Percentiles rank a stretch among this genome's conserved stretches.
phyloP scores from a whole-genome alignment of 1,140 invertebrate species.

The Meloidogyne exigua region DNA sequence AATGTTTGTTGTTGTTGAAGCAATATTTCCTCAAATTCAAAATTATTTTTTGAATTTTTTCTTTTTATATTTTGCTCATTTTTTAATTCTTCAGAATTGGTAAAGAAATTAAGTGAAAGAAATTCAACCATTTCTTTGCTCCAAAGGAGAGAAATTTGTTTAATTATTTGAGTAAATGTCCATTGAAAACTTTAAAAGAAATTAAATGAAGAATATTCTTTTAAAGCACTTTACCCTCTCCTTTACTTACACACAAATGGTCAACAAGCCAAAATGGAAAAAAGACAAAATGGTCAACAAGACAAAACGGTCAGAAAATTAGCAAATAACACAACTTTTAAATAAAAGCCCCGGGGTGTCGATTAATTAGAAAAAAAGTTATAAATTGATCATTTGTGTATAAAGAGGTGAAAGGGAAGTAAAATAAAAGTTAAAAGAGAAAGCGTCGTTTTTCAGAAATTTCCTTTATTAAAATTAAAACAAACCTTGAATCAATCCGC shows the following conservation, averaged over 20 bases:
- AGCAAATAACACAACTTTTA: too few species aligned
- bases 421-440: too few species aligned
- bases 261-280: not conserved
- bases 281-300: too few species aligned
- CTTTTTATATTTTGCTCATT: constrained; percentile 12
- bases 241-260: too few species aligned
- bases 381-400: too few species aligned
- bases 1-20: not conserved
- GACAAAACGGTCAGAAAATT: too few species aligned
- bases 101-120: constrained; percentile 64
- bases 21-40: too few species aligned
- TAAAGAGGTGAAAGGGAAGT: too few species aligned
- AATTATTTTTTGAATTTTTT: not conserved
- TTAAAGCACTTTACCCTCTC: not conserved
- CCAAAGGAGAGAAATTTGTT: constrained; percentile 17
- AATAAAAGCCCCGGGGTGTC: too few species aligned
- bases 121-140: constrained; percentile 61
- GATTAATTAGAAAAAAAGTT: too few species aligned
- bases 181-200: not conserved
- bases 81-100: constrained; percentile 23
- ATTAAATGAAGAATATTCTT: not conserved
- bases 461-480: constrained; percentile 5
- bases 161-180: constrained; percentile 15
- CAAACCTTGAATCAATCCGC: constrained; percentile 72
- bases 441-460: too few species aligned